Percentiles rank a stretch among this genome's conserved stretches.
Evolutionary conservation across 2,113 vertebrate genomes (phyloP).

Genomic region (Abramis brama): DNA sequence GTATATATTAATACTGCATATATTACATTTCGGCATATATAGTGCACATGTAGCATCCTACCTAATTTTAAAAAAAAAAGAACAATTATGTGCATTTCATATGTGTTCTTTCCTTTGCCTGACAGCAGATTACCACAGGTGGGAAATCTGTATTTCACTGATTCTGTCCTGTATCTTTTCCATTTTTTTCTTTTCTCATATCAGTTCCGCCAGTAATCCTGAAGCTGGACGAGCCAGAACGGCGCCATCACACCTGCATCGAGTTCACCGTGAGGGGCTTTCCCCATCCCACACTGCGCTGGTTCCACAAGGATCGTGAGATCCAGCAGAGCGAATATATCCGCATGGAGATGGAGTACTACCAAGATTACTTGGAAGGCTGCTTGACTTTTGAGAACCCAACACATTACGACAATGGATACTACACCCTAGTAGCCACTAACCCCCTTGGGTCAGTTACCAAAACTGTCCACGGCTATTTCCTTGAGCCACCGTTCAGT

Average conservation of each 20-base stretch:
- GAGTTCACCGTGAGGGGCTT: constrained; percentile 93
- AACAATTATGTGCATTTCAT: background rate
- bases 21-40: too few relatives aligned
- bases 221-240: constrained; percentile 88
- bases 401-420: constrained; percentile 95
- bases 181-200: background rate
- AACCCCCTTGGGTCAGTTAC: constrained; percentile 88
- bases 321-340: constrained; percentile 86
- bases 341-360: constrained; percentile 85
- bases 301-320: constrained; percentile 87
- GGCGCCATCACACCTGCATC: constrained; percentile 92
- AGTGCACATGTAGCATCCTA: too few relatives aligned
- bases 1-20: background rate
- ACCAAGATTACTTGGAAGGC: constrained; percentile 90
- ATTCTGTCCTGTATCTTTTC: background rate
- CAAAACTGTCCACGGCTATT: constrained; percentile 92
- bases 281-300: constrained; percentile 89
- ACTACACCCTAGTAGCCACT: constrained; percentile 93
- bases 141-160: background rate
- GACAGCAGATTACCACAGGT: background rate
- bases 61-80: background rate
- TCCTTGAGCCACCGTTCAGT: constrained; percentile 81
- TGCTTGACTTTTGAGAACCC: constrained; percentile 95
- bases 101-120: background rate
- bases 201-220: constrained; percentile 92